Evolutionary conservation across 2,797 vertebrate genomes (phyloP), one percentile per base, ranked within the genome.

Genomic region (Neoniphon sammara): DNA sequence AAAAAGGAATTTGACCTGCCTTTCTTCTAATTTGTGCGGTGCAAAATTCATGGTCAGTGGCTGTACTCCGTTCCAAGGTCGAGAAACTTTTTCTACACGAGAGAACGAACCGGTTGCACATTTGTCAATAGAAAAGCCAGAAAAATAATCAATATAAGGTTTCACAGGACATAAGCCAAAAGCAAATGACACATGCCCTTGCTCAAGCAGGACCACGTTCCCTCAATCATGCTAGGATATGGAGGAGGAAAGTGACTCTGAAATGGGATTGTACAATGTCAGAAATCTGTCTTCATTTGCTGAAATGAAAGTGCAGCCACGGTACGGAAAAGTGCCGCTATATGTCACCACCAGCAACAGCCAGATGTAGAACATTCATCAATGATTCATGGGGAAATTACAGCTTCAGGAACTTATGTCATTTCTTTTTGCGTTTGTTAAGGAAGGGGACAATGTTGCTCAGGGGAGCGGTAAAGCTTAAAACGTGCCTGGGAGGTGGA

Each of bases 301-400:
- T 39, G 54, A 87, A 87, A 91, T 84, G 71, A 84, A 81, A 87
- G 83, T 65, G 70, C 58, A 52, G 67, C 78, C 27, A 66, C 9
- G 10, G 23, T 50, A 20, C n/a, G 36, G 17, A 77, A 84, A 79
- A 85, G 54, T 59, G 59, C 30, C 46, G 50, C 77, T 27, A 31
- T 69, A 77, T 86, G 85, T 86, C 78, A 78, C 77, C 78, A 62
- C 30, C 67, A 60, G 66, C 80, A 78, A 67, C 76, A 58, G 75
- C 46, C 18, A 9, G 77, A 81, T 76, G 80, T 55, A 50, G 66
- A 64, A 49, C 80, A 81, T 88, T 84, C 77, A 87, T 91, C 88
- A 89, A 61, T 86, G 89, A 90, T 88, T 89, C 82, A 85, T 80
- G 78, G 82, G 31, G 27, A 79, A 87, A 88, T 88, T 73, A 87